Conservation (phyloP, 2,797 vertebrate genomes). For the Erethizon dorsatum region DNA sequence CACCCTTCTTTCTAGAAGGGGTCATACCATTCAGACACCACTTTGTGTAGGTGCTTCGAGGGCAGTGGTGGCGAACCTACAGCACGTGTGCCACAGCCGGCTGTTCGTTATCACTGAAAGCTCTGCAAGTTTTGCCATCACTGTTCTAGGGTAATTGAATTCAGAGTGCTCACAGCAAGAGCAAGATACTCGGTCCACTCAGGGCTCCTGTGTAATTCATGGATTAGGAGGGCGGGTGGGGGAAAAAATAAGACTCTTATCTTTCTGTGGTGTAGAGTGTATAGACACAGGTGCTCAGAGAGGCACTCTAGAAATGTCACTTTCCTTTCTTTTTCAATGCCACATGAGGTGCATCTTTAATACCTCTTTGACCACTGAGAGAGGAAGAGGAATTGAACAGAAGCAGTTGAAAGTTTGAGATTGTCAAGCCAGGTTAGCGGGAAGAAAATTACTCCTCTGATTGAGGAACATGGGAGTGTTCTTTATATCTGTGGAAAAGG, state of each 20-base stretch:
- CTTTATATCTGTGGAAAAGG: neutral
- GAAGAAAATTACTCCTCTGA: neutral
- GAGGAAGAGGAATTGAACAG: neutral
- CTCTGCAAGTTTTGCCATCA: neutral
- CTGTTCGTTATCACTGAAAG: neutral
- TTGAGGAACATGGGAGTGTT: neutral
- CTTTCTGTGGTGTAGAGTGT: neutral
- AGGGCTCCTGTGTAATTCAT: neutral
- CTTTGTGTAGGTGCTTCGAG: neutral
- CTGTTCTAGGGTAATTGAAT: neutral
- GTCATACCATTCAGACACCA: neutral
- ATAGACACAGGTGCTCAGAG: neutral
- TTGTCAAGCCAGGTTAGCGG: neutral
- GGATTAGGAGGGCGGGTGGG: rapidly evolving
- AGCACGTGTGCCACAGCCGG: neutral
- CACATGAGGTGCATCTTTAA: neutral
- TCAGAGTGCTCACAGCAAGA: neutral
- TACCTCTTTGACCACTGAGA: neutral
- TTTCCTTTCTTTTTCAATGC: neutral
- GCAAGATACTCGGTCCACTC: neutral
- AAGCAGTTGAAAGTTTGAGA: neutral
- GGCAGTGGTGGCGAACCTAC: neutral
- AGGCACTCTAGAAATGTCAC: neutral
- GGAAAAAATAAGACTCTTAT: neutral
- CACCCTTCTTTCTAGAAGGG: neutral